phyloP scores from a whole-genome alignment of 2,113 vertebrate species.

The Nettapus auritus region DNA sequence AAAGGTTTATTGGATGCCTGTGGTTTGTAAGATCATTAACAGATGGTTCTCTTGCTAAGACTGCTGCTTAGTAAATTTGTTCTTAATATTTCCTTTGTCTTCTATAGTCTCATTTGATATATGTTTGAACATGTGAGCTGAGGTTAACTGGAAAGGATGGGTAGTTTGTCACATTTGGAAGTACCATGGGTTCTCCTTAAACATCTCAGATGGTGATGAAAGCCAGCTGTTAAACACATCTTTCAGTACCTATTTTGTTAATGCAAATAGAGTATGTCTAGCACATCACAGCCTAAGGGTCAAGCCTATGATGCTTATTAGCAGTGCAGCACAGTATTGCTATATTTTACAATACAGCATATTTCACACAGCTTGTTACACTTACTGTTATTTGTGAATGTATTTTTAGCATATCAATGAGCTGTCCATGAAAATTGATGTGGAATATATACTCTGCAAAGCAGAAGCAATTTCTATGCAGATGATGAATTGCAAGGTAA shows the following conservation, averaged over 20 bases:
- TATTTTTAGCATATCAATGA: constrained; percentile 95
- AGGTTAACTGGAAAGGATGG: not conserved
- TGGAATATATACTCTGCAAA: constrained; percentile 91
- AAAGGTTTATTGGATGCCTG: not conserved
- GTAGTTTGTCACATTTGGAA: not conserved
- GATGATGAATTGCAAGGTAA: constrained; percentile 93
- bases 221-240: not conserved
- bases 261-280: not conserved
- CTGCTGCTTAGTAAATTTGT: not conserved
- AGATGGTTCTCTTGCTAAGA: not conserved
- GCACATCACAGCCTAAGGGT: not conserved
- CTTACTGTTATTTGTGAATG: constrained; percentile 50
- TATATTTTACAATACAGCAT: not conserved
- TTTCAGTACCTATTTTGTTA: not conserved
- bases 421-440: constrained; percentile 95
- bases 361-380: not conserved
- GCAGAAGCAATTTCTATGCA: constrained; percentile 92
- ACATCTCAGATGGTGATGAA: not conserved
- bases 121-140: not conserved
- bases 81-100: not conserved
- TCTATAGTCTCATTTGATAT: not conserved
- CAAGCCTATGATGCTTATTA: not conserved
- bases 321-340: not conserved
- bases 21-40: not conserved
- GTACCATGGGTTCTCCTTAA: not conserved